Base-by-base conservation (phyloP, 2,888 invertebrate genomes). In the Linnaemya tessellans region DNA sequence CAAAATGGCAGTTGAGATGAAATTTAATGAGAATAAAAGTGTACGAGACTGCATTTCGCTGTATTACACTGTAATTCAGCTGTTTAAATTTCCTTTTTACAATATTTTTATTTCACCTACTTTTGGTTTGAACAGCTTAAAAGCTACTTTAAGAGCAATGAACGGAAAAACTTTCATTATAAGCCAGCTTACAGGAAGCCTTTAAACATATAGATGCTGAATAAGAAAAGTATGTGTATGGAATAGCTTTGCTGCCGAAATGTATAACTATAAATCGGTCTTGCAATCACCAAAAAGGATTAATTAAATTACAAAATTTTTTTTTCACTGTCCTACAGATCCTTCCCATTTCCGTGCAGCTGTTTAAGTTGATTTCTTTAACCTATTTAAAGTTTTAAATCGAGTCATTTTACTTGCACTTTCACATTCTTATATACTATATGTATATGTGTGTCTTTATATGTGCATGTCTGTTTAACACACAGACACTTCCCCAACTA, bases 1-100 rank as follows among this genome's bases (percentile, higher is more conserved):
- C 77, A 79, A 79, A 85, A 79, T 71, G 51, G 43, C 85, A 81
- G 75, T 79, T 85, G 79, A 81, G 74, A 85, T 81, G 70, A 85
- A 85, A 75, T 85, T 81, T 81, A 81, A 85, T 85, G 80, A 22
- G 43, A 25, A 65, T 56, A 22, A 30, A 13, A 60, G 25, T 54
- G 56, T 49, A 38, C 1, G 13, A 67, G 5, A 41, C 15, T 60
- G 18, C 15, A 58, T 65, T 35, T 56, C 46, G 9, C 51, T 46
- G 22, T 64, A 67, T 49, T 49, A 64, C 71, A 11, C 30, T 51
- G 70, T 65, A 79, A 68, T 82, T 79, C 74, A 79, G 74, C 65
- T 75, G 60, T 62, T 74, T 68, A 13, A 3, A 65, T 75, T 58
- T 54, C 38, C 35, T 68, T 56, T 73, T 4, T 35, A 20, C 8